Percentiles rank a stretch among this genome's conserved stretches.
These are phyloP conservation scores for Chaenogobius annularis DNA, from an alignment of 2,113 vertebrate genomes.

Conservation along the genomic window DNA sequence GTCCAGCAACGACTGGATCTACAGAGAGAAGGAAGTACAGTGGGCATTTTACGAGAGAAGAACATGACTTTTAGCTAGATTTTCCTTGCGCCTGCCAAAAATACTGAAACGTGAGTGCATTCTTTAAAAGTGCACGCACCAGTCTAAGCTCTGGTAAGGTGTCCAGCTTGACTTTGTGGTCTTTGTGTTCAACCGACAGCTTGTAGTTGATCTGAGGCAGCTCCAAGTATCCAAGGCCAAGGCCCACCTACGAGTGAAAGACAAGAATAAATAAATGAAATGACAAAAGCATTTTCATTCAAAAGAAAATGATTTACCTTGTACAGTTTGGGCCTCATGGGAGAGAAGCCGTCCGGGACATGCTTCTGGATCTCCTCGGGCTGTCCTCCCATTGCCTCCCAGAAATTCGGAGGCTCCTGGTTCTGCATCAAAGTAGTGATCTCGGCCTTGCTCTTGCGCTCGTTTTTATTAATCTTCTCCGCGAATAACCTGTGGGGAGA, in stretches of 20 bases:
- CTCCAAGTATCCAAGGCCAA: slow-evolving; percentile 95
- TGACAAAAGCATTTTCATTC: background rate
- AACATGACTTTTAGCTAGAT: background rate
- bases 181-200: slow-evolving; percentile 94
- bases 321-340: slow-evolving; percentile 91
- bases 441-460: slow-evolving; percentile 92
- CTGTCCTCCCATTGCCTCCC: slow-evolving; percentile 89
- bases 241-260: slow-evolving; percentile 80
- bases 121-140: slow-evolving; percentile 67
- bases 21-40: background rate
- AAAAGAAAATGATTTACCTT: slow-evolving; percentile 77
- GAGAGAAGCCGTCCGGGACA: slow-evolving; percentile 88
- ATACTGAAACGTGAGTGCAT: background rate
- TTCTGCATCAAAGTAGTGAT: slow-evolving; percentile 83
- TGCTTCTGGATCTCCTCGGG: slow-evolving; percentile 89
- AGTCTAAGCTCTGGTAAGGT: slow-evolving; percentile 88
- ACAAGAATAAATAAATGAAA: background rate
- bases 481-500: slow-evolving; percentile 84
- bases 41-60: background rate
- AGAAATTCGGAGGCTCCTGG: slow-evolving; percentile 88
- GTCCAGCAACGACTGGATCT: slow-evolving; percentile 90
- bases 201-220: slow-evolving; percentile 98
- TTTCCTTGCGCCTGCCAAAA: background rate
- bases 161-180: slow-evolving; percentile 86
- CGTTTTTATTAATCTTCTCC: slow-evolving; percentile 98